These are phyloP conservation scores for Entomobrya proxima DNA, from an alignment of 2,888 invertebrate genomes.

Conservation along the genomic window DNA sequence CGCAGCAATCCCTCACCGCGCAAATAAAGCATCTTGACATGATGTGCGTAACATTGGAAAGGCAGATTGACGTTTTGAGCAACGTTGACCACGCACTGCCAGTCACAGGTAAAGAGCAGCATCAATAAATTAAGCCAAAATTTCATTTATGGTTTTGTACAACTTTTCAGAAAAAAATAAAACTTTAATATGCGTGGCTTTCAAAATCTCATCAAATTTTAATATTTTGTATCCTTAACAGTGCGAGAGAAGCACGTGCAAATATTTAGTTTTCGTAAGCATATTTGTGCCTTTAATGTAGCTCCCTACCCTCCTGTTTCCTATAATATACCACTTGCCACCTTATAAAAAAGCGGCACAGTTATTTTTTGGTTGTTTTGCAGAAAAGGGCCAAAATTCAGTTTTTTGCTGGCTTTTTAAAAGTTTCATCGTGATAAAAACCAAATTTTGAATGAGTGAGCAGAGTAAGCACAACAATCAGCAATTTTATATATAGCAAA, in stretches of 20 bases:
- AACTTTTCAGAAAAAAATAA: background rate
- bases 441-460: constrained; percentile 2
- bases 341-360: constrained; percentile 1
- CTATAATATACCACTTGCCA: no score
- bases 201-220: no score
- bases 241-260: no score
- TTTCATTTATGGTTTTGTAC: background rate
- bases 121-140: background rate
- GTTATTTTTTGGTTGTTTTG: background rate
- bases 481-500: background rate
- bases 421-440: constrained; percentile 21
- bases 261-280: no score
- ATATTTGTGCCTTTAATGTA: background rate
- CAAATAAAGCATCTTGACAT: constrained; percentile 75
- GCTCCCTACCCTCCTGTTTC: background rate
- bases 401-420: background rate
- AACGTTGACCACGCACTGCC: constrained; percentile 75
- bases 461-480: background rate
- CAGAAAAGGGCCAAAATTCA: background rate
- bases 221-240: no score
- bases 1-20: constrained; percentile 72
- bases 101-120: constrained; percentile 68
- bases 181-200: no score
- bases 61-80: constrained; percentile 75
- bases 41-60: constrained; percentile 75